Evolutionary conservation across 1,140 invertebrate genomes (phyloP), one percentile per base, ranked within the genome.

Genomic region (Bathynomus jamesi): DNA sequence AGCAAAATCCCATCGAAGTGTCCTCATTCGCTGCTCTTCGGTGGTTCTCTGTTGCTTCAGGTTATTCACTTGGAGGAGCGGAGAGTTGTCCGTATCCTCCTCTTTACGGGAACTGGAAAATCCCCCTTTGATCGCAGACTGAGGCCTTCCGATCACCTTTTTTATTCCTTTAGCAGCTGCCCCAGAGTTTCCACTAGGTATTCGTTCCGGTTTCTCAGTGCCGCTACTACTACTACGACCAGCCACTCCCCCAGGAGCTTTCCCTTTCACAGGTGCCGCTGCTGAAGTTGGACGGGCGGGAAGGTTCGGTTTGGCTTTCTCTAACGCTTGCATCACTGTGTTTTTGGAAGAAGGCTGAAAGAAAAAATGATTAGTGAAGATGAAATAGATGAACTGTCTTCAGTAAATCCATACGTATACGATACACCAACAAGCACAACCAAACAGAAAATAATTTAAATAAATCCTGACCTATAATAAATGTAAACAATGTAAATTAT

Each of bases 1-100:
- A 0, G 91, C 91, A 79, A 99, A 99, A 80, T 97, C 97, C 96
- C 96, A 99, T 82, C 96, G 96, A 3, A 99, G 83, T 71, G 87
- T 85, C 81, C 94, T 95, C 28, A 96, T 83, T 82, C 93, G 93
- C 78, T 94, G 93, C 80, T 98, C 95, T 80, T 97, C 94, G 25
- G 93, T 89, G 29, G 92, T 87, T 61, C 95, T 85, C 81, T 96
- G 93, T 81, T 95, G 91, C 81, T 98, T 97, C 25, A 91, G 83
- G 78, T 90, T 93, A 80, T 94, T 95, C 0, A 89, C 85, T n/a
- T 89, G 88, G 62, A 96, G 83, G 0, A 94, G 81, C 0, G 93
- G 92, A 24, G 90, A 89, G 0, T 86, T 89, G 78, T 94, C 91
- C 4, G 90, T 85, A 76, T 96, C 94, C 62, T 96, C 94, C 79